Conservation (phyloP, 2,888 invertebrate species). For the Lycia hirtaria region DNA sequence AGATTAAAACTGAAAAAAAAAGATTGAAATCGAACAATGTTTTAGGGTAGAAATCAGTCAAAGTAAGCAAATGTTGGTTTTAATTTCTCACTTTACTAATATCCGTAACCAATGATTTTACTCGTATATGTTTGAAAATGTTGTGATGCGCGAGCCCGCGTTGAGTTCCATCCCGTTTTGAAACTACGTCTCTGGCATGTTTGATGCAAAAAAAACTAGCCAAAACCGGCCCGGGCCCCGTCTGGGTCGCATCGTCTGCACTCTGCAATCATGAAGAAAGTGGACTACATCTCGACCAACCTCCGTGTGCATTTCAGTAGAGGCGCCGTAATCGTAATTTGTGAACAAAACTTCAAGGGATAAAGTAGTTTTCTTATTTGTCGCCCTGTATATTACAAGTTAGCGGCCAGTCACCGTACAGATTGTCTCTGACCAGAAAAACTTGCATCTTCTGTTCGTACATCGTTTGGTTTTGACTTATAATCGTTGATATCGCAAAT, state of each 20-base stretch:
- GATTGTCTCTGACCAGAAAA: not conserved
- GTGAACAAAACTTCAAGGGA: not conserved
- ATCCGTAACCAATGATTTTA: too few relatives aligned
- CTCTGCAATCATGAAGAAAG: conserved; percentile 18
- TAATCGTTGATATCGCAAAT: too few relatives aligned
- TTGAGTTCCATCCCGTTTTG: too few relatives aligned
- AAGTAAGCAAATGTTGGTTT: too few relatives aligned
- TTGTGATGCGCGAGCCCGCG: too few relatives aligned
- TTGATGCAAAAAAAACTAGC: conserved; percentile 4
- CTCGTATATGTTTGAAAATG: too few relatives aligned
- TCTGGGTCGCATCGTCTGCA: conserved; percentile 8
- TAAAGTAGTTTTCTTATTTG: not conserved
- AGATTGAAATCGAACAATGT: too few relatives aligned
- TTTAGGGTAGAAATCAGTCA: too few relatives aligned
- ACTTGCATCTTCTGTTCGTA: not conserved
- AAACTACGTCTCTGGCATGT: not conserved
- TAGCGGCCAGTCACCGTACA: not conserved
- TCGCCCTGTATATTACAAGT: not conserved
- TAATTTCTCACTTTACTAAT: too few relatives aligned
- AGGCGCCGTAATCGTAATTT: not conserved
- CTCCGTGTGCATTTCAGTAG: not conserved
- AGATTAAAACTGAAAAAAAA: too few relatives aligned
- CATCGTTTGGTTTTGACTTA: not conserved
- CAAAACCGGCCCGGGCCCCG: conserved; percentile 18
- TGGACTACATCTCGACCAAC: not conserved